Base-by-base conservation (phyloP, 2,888 invertebrate species). In the Tineola bisselliella region DNA sequence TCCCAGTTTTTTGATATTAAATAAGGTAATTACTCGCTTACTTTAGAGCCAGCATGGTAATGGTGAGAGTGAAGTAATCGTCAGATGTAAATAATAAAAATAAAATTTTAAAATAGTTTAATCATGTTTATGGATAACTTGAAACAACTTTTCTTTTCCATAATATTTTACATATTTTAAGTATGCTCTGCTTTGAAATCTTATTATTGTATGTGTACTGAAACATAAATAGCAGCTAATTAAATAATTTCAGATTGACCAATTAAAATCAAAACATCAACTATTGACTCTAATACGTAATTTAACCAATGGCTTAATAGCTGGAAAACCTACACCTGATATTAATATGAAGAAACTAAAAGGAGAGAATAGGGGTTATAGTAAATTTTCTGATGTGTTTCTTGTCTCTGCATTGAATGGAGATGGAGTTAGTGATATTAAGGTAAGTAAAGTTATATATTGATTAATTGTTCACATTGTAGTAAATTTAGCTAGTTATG, bases 341-440 rank as follows among this genome's bases (percentile, higher is more conserved):
- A 62, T 59, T 64, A 70, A 70, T 61, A 74, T 67, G 61, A 69
- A 25, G 65, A 62, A 61, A 65, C 61, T 15, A 62, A 17, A 43
- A 8, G 61, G 66, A 69, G 11, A n/a, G 3, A n/a, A 10, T 15
- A 74, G 62, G 60, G 86, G 87, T 13, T 87, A 79, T 62, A 78
- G 77, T 64, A 67, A 92, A 66, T 99, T 99, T 78, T 88, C 90
- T 25, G 92, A 94, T 72, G 92, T 98, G 10, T 99, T 99, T 74
- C 91, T 98, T 88, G 90, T 96, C n/a, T 98, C 98, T 8, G 94
- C 97, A 0, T 74, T 96, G 25, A 90, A 90, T 62, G 93, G 93
- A 18, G 91, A 91, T 78, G 96, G 96, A 1, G 79, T 95, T 1
- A 81, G 88, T 31, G 91, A 92, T 67, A 82, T 96, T 30, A 90